These are phyloP conservation scores for Gonatopus flavifemur DNA, from an alignment of 1,140 invertebrate genomes.

Conservation along the genomic window DNA sequence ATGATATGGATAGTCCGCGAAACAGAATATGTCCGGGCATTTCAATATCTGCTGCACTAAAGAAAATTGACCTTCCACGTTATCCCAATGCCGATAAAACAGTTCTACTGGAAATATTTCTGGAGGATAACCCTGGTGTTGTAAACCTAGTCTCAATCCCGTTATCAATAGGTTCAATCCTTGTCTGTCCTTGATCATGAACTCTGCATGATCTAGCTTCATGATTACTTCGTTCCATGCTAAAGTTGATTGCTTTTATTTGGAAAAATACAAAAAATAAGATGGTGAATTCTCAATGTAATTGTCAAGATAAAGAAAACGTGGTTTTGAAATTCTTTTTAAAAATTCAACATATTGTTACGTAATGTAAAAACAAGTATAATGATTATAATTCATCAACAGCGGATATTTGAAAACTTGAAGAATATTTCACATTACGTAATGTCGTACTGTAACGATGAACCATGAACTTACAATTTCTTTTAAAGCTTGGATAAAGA, in stretches of 20 bases:
- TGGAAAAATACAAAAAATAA: constrained; percentile 18
- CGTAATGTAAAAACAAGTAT: background rate
- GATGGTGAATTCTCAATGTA: too few relatives aligned
- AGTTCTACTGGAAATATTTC: constrained; percentile 86
- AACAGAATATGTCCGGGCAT: constrained; percentile 91
- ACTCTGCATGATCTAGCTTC: constrained; percentile 88
- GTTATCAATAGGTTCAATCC: constrained; percentile 80
- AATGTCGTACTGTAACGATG: too few relatives aligned
- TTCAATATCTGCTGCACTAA: constrained; percentile 84
- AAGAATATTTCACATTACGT: constrained; percentile 1
- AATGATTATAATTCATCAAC: background rate
- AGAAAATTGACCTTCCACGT: constrained; percentile 90
- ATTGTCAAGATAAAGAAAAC: too few relatives aligned
- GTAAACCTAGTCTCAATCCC: constrained; percentile 76
- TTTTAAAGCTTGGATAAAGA: constrained; percentile 88
- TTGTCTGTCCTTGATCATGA: constrained; percentile 83
- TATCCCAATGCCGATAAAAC: constrained; percentile 89
- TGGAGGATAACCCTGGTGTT: constrained; percentile 69
- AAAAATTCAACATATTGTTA: background rate
- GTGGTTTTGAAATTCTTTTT: background rate
- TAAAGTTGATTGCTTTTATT: constrained; percentile 67
- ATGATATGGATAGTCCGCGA: constrained; percentile 87
- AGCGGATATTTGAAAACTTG: background rate
- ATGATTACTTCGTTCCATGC: constrained; percentile 91
- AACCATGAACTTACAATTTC: constrained; percentile 69